Percentiles rank a stretch among this genome's conserved stretches.
phyloP scores from a whole-genome alignment of 2,797 vertebrate genomes.

The Mormyrops attenuatus region DNA sequence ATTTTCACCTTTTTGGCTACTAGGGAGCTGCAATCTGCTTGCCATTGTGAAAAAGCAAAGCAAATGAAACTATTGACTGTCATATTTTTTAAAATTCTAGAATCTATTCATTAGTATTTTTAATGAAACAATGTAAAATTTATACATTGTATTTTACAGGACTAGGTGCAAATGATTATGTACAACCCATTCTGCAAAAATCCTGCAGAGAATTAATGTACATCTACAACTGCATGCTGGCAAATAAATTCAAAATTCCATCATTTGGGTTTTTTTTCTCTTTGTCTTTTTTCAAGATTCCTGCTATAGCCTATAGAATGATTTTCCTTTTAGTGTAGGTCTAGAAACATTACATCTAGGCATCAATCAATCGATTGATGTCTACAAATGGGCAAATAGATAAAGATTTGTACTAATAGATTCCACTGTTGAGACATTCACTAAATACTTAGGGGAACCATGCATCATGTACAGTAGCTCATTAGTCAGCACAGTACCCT shows the following conservation, averaged over 20 bases:
- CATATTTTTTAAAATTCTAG: neutral
- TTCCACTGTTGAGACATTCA: neutral
- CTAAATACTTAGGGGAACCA: neutral
- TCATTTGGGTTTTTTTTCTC: neutral
- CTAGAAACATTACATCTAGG: neutral
- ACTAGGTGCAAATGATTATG: neutral
- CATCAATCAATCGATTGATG: neutral
- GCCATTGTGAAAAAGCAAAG: neutral
- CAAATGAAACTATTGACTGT: neutral
- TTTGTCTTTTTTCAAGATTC: neutral
- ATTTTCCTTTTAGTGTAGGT: neutral
- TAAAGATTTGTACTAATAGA: neutral
- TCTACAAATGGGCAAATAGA: neutral
- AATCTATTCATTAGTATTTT: neutral
- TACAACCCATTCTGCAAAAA: neutral
- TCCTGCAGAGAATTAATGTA: neutral
- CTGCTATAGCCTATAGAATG: neutral
- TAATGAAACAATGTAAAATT: neutral
- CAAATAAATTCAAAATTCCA: neutral
- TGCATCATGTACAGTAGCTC: neutral
- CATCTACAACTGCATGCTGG: neutral
- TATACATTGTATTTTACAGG: neutral
- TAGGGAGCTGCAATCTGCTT: neutral
- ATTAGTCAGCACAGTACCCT: neutral
- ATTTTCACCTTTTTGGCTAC: neutral